Evolutionary conservation across 2,797 vertebrate genomes (phyloP), one percentile per base, ranked within the genome.

Genomic region (Pelodytes ibericus): DNA sequence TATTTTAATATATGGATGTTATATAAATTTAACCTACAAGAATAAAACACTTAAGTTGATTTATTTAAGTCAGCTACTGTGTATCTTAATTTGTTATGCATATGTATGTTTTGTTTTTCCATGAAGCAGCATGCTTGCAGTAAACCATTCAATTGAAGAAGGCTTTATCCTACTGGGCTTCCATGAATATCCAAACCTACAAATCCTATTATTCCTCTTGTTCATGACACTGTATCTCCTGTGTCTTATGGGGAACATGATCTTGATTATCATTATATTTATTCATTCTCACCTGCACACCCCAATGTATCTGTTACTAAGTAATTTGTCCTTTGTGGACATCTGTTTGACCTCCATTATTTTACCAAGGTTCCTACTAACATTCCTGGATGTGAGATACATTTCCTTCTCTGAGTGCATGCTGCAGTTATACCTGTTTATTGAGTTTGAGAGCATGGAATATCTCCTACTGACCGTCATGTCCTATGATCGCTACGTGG

Each of bases 371-470:
- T 67, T 75, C 15, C 76, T 75, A n/a, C 10, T 75, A 6, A 75
- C 73, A 26, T 75, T 68, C 15, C 39, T 75, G 29, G 36, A 68
- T 39, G 24, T 68, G 27, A 75, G 56, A 68, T 27, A 57, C 2
- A 81, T 86, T 53, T 80, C 83, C n/a, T 85, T 82, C 31, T 41
- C 72, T 26, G 11, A 58, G 16, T 84, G 82, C 47, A 81, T 87
- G 33, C 59, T 15, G 11, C 86, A 87, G 39, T 24, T 86, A 1
- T 84, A 86, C 63, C 73, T 84, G 53, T 85, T 84, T 22, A 82
- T 85, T 79, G 61, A 72, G 5, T 75, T 87, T 20, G 84, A 83
- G 39, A 82, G 77, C 68, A 80, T 83, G 80, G 85, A 87, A 51
- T 83, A 81, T 16, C 81, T 86, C 30, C 49, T 86, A 22, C 57